A percentile compares a stretch with the other conserved stretches of the same genome.
Evolutionary conservation across 2,888 invertebrate species (phyloP).

Genomic region (Megaustenia siamemsis): DNA sequence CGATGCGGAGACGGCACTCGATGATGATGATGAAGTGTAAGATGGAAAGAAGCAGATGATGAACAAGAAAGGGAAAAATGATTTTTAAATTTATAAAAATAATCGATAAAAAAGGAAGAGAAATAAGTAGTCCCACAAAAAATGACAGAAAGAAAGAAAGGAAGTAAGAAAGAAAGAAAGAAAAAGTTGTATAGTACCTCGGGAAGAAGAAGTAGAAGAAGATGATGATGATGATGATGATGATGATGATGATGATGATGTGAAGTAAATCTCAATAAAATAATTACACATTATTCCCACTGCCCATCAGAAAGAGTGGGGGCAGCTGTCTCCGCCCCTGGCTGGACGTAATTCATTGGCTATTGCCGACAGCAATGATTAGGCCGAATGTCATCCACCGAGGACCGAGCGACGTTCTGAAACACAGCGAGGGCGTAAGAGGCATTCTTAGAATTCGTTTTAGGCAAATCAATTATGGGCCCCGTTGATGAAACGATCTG

Average conservation of each 20-base stretch:
- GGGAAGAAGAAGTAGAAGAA: not conserved
- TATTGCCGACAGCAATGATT: slow-evolving; percentile 10
- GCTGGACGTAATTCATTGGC: too few species aligned
- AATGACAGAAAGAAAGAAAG: not conserved
- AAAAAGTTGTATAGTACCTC: not conserved
- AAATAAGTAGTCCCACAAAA: not conserved
- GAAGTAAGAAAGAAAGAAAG: not conserved
- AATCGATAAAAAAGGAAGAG: not conserved
- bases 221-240: not conserved
- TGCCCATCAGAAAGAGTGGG: too few species aligned
- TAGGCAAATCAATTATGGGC: slow-evolving; percentile 31
- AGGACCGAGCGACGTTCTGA: not conserved
- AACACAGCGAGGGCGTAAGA: not conserved
- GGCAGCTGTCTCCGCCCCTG: too few species aligned
- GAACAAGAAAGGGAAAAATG: not conserved
- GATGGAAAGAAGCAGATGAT: not conserved
- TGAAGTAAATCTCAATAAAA: too few species aligned
- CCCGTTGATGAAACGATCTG: slow-evolving; percentile 17
- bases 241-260: too few species aligned
- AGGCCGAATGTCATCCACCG: not conserved
- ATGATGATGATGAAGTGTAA: too few species aligned
- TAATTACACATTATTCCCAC: too few species aligned
- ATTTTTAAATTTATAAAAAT: too few species aligned
- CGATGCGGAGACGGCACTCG: too few species aligned
- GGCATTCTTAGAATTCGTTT: slow-evolving; percentile 28